These are phyloP conservation scores for Lagenorhynchus albirostris DNA, from an alignment of 2,113 vertebrate genomes.

Conservation along the genomic window DNA sequence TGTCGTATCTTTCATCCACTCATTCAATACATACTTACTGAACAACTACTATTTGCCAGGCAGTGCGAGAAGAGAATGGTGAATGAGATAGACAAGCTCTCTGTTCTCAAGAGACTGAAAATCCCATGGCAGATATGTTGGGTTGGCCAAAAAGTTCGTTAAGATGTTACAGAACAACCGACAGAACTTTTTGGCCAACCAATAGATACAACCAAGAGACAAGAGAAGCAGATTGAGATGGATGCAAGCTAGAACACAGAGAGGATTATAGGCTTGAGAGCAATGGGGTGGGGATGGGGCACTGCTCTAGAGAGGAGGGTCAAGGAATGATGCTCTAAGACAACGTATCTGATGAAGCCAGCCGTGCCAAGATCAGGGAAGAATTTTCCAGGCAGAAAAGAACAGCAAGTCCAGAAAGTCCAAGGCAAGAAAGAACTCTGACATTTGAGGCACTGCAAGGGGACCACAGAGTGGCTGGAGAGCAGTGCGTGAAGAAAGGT, in stretches of 20 bases:
- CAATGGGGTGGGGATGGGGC: background rate
- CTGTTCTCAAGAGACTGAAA: background rate
- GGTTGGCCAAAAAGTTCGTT: no score
- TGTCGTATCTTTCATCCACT: background rate
- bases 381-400: background rate
- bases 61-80: background rate
- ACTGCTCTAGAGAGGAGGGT: background rate
- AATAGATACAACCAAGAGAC: background rate
- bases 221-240: background rate
- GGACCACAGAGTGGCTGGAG: background rate
- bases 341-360: background rate
- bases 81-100: background rate
- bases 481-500: background rate
- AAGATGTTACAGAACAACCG: no score
- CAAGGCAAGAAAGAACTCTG: background rate
- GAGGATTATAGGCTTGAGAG: background rate
- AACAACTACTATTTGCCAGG: background rate
- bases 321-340: background rate
- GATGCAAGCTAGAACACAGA: background rate
- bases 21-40: background rate
- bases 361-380: background rate
- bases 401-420: background rate
- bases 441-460: background rate
- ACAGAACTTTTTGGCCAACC: no score
- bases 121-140: background rate